Evolutionary conservation across 2,888 invertebrate genomes (phyloP), one percentile per base, ranked within the genome.

Genomic region (Patella pellucida): DNA sequence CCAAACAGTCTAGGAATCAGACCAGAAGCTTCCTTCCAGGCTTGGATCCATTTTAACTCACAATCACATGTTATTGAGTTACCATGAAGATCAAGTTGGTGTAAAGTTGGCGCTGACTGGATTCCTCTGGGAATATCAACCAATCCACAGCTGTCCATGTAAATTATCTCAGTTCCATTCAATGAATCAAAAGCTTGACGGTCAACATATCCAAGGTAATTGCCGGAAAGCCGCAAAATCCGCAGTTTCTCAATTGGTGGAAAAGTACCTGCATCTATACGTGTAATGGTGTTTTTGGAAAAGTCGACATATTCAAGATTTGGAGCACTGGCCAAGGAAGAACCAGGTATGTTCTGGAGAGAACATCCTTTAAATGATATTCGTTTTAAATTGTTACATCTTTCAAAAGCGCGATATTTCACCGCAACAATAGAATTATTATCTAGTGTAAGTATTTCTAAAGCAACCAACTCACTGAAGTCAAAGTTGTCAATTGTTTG

Each of bases 21-120:
- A 15, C 75, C 75, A 15, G 62, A 52, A 4, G 75, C 71, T 27
- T 51, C 16, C 50, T 71, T 71, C 75, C 75, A 75, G 31, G 41
- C 31, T 23, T 50, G 52, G 15, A 75, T 54, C 75, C 75, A 75
- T 16, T 72, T 71, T 16, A 75, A 54, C 15, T 68, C 54, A 19
- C 75, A 75, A 54, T 75, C 72, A 23, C 75, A 75, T 7, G 68
- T 27, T 19, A 75, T 75, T 19, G 16, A 51, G 70, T 75, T 75
- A 27, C 52, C 31, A 54, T 75, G 68, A 31, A 75, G 69, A 9
- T 67, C 52, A 16, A 75, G 71, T 52, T 72, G n/a, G 31, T 41
- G 68, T 51, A 72, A 67, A 15, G 51, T 71, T 27, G 67, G 51
- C 15, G 75, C 56, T 52, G 71, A 75, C n/a, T 75, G 68, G 5